A percentile compares a stretch with the other conserved stretches of the same genome.
phyloP scores from a whole-genome alignment of 2,888 invertebrate genomes.

The Trissonchulus latispiculum region DNA sequence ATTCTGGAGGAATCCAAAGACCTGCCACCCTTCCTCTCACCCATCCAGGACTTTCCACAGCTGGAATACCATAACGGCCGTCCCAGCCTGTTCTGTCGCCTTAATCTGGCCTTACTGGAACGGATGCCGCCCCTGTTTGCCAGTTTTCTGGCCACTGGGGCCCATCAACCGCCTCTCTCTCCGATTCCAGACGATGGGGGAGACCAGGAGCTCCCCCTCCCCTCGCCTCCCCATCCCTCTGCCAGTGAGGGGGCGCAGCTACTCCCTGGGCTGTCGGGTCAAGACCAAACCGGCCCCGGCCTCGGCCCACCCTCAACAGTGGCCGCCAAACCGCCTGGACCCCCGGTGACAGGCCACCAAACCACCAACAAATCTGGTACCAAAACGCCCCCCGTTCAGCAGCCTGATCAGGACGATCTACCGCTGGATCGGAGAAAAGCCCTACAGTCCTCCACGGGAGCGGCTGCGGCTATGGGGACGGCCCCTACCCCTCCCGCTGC shows the following conservation, averaged over 20 bases:
- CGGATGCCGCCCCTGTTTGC: background rate
- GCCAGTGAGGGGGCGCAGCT: too few relatives aligned
- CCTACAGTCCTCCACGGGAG: too few relatives aligned
- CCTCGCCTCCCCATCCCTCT: too few relatives aligned
- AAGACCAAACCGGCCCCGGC: too few relatives aligned
- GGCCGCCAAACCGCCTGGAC: too few relatives aligned
- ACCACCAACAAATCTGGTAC: too few relatives aligned
- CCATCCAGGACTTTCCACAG: conserved; percentile 13
- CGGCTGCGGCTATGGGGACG: too few relatives aligned
- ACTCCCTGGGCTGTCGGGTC: background rate
- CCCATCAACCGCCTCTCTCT: background rate
- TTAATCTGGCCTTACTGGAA: background rate
- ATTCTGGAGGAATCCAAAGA: background rate
- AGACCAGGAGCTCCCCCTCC: too few relatives aligned
- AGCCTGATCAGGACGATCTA: conserved; percentile 4
- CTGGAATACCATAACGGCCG: conserved; percentile 6
- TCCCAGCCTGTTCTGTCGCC: conserved; percentile 6
- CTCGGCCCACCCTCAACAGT: too few relatives aligned
- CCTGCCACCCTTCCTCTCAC: conserved; percentile 17
- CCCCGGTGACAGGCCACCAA: too few relatives aligned
- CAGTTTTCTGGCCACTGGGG: background rate
- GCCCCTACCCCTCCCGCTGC: too few relatives aligned
- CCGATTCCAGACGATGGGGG: too few relatives aligned
- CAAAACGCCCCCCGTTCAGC: background rate
- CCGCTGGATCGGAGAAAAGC: conserved; percentile 18